These are phyloP conservation scores for Troides oblongomaculatus DNA, from an alignment of 2,888 invertebrate genomes.

Conservation along the genomic window DNA sequence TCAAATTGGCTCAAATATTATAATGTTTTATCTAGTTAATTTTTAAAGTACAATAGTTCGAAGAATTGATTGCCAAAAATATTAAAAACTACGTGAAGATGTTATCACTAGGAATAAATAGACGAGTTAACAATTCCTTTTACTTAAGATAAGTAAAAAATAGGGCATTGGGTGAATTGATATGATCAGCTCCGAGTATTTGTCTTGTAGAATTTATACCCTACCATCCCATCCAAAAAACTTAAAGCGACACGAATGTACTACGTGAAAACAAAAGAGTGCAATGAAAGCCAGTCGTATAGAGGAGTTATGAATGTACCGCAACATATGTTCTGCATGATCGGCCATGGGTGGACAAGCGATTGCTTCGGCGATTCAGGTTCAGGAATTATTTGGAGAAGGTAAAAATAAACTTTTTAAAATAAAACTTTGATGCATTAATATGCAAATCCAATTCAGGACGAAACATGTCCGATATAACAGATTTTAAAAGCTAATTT, in stretches of 20 bases:
- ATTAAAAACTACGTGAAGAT: background rate
- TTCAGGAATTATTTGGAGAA: slow-evolving; percentile 33
- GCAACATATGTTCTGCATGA: slow-evolving; percentile 35
- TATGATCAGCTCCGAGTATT: background rate
- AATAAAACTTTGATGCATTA: background rate
- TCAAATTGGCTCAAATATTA: too few species aligned
- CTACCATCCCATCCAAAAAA: background rate
- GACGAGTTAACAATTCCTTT: background rate
- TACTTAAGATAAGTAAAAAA: background rate
- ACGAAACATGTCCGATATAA: background rate
- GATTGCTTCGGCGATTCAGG: slow-evolving; percentile 37
- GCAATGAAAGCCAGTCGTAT: slow-evolving; percentile 29
- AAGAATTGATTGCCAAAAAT: too few species aligned
- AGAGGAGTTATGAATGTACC: slow-evolving; percentile 26
- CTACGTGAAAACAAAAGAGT: slow-evolving; percentile 28
- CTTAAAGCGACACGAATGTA: slow-evolving; percentile 30
- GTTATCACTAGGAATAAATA: background rate
- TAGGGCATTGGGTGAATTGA: background rate
- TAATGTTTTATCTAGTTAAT: too few species aligned
- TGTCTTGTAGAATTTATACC: slow-evolving; percentile 9
- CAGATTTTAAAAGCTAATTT: background rate
- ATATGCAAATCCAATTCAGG: too few species aligned
- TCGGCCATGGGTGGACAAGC: slow-evolving; percentile 33
- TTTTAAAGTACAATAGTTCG: too few species aligned
- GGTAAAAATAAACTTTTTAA: slow-evolving; percentile 18